phyloP scores from a whole-genome alignment of 2,888 invertebrate species.

The Gandaritis pyraliata region DNA sequence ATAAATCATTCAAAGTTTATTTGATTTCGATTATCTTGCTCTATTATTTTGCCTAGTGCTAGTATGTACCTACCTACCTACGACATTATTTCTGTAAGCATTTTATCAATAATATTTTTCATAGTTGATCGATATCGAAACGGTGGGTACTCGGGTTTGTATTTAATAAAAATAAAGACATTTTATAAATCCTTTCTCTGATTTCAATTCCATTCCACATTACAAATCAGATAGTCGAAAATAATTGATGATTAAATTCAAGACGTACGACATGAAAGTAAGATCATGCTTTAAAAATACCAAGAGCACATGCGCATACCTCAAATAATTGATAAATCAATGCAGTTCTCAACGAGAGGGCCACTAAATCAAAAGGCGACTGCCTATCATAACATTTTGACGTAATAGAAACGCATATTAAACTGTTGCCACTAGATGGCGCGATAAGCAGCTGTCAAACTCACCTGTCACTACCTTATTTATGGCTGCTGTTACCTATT shows the following conservation, averaged over 20 bases:
- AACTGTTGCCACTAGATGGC: constrained; percentile 80
- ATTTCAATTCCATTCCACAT: constrained; percentile 38
- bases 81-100: no score
- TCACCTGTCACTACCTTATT: constrained; percentile 80
- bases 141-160: neutral
- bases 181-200: constrained; percentile 43
- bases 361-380: constrained; percentile 79
- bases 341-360: constrained; percentile 74
- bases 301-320: constrained; percentile 76
- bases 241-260: constrained; percentile 81
- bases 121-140: constrained; percentile 2
- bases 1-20: constrained; percentile 23
- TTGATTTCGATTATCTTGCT: constrained; percentile 33
- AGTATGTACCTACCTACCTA: neutral
- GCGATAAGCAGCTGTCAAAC: constrained; percentile 81
- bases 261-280: constrained; percentile 79
- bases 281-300: constrained; percentile 79
- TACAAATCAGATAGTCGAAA: constrained; percentile 76
- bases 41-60: neutral
- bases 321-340: constrained; percentile 83
- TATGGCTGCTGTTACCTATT: constrained; percentile 71
- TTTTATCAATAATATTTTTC: no score
- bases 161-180: constrained; percentile 29
- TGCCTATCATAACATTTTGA: constrained; percentile 80
- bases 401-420: constrained; percentile 77